These are phyloP conservation scores for Pherbina coryleti DNA, from an alignment of 2,888 invertebrate genomes.

Conservation along the genomic window DNA sequence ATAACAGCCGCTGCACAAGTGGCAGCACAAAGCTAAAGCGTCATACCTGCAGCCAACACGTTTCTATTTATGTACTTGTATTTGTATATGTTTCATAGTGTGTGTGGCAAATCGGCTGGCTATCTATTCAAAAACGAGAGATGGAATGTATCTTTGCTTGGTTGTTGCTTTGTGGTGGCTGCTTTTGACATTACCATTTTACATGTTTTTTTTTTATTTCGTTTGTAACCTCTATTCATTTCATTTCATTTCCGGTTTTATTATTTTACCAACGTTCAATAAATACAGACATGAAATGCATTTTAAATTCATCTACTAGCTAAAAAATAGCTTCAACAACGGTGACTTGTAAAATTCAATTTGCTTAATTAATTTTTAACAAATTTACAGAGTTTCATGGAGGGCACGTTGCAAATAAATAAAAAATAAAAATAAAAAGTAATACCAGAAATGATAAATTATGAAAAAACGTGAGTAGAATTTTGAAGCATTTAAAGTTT, in stretches of 20 bases:
- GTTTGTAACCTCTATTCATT: too few relatives aligned
- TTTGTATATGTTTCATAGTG: too few relatives aligned
- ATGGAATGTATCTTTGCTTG: background rate
- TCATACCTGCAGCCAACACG: too few relatives aligned
- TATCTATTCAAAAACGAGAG: too few relatives aligned
- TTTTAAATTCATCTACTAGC: background rate
- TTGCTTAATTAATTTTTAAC: background rate
- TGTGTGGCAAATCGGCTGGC: too few relatives aligned
- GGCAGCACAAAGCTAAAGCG: too few relatives aligned
- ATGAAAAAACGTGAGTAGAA: background rate
- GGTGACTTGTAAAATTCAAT: background rate
- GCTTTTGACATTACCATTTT: background rate
- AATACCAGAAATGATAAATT: background rate
- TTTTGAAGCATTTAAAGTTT: background rate
- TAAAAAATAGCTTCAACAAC: background rate
- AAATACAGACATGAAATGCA: conserved; percentile 12
- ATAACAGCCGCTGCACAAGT: too few relatives aligned
- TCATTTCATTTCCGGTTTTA: too few relatives aligned
- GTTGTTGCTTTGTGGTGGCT: background rate
- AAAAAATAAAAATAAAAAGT: background rate
- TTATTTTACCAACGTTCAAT: background rate
- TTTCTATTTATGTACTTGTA: too few relatives aligned
- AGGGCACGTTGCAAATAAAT: background rate
- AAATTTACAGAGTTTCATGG: background rate
- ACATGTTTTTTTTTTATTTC: too few relatives aligned